Conservation (phyloP, 1,140 invertebrate species). For the Lasioglossum albipes region DNA sequence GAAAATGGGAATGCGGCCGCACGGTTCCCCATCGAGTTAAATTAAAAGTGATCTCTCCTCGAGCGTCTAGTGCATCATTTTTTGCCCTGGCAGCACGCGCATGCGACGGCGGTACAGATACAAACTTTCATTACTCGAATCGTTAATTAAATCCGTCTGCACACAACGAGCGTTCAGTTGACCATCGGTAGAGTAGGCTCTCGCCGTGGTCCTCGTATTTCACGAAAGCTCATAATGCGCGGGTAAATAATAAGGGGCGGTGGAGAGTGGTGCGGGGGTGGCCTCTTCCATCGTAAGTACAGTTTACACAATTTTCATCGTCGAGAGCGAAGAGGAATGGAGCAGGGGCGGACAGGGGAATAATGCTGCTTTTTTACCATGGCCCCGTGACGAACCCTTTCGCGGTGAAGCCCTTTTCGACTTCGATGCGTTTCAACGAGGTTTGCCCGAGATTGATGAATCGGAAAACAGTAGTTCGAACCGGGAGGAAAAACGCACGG, state of each 20-base stretch:
- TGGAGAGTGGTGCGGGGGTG: too few species aligned
- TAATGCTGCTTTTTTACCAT: not conserved
- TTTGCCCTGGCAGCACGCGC: not conserved
- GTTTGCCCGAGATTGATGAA: conserved; percentile 54
- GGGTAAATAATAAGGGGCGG: conserved; percentile 61
- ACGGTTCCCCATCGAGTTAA: conserved; percentile 19
- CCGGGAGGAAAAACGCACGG: conserved; percentile 25
- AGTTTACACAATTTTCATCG: conserved; percentile 50
- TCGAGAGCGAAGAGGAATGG: not conserved
- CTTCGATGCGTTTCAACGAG: conserved; percentile 55
- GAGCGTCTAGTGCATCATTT: conserved; percentile 7
- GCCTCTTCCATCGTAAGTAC: not conserved
- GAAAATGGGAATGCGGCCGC: too few species aligned
- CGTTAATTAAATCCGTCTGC: conserved; percentile 60
- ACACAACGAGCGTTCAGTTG: conserved; percentile 32
- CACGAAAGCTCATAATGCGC: conserved; percentile 59
- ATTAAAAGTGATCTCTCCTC: conserved; percentile 29
- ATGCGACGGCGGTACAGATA: conserved; percentile 1
- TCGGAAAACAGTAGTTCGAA: conserved; percentile 52
- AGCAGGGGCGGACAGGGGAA: not conserved
- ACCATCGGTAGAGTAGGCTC: conserved; percentile 14
- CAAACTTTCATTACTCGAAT: conserved; percentile 53
- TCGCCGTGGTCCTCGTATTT: conserved; percentile 36
- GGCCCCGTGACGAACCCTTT: not conserved
- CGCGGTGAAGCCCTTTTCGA: conserved; percentile 16